Conservation (phyloP, 1,140 invertebrate species). For the Ceratina japonica region DNA sequence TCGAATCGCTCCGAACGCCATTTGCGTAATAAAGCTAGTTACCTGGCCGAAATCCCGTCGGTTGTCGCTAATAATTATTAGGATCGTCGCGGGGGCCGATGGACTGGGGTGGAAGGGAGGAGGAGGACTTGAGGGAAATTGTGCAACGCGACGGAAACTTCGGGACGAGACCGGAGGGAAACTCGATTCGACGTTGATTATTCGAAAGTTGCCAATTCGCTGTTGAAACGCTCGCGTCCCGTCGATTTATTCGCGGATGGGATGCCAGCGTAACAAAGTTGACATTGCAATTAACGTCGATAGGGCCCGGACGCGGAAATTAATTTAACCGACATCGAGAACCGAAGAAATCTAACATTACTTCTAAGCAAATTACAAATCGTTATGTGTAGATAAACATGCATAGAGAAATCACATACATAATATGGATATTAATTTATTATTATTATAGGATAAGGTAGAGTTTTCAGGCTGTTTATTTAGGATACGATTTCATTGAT, state of each 20-base stretch:
- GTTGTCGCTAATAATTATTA: slow-evolving; percentile 19
- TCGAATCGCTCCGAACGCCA: neutral
- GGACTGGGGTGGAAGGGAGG: neutral
- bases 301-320: slow-evolving; percentile 6
- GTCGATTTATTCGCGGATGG: neutral
- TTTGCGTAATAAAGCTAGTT: neutral
- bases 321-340: neutral
- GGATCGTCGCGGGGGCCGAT: neutral
- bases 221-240: slow-evolving; percentile 9
- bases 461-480: too few species aligned
- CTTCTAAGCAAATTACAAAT: too few species aligned
- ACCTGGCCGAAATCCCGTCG: neutral
- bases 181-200: slow-evolving; percentile 37
- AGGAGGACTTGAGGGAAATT: slow-evolving; percentile 9
- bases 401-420: too few species aligned
- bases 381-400: too few species aligned
- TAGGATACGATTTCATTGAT: too few species aligned
- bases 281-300: slow-evolving; percentile 22
- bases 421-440: too few species aligned
- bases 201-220: slow-evolving; percentile 30
- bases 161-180: neutral
- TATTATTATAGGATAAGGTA: too few species aligned
- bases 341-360: neutral
- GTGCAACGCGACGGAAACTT: neutral
- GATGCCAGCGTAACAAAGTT: neutral